These are phyloP conservation scores for Actenoides hombroni DNA, from an alignment of 2,113 vertebrate species.

Conservation along the genomic window DNA sequence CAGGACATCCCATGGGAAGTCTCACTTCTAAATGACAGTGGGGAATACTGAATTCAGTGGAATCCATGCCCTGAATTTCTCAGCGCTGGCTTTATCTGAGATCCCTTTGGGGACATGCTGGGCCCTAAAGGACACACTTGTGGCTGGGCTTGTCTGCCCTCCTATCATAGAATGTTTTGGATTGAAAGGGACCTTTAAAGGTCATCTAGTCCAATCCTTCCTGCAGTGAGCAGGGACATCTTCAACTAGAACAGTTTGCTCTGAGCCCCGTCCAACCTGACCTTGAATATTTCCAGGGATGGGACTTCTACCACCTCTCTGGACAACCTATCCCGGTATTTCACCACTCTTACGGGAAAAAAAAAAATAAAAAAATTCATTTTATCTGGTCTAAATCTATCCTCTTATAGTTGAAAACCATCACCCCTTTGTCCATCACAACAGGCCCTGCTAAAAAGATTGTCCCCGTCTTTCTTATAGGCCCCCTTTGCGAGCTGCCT, in stretches of 20 bases:
- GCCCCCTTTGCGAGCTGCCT: not conserved
- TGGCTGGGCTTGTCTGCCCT: not conserved
- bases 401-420: not conserved
- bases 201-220: not conserved
- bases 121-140: not conserved
- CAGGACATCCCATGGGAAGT: not conserved
- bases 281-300: not conserved
- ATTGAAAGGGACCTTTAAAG: not conserved
- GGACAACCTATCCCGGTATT: not conserved
- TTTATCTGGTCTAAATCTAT: not conserved
- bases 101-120: not conserved
- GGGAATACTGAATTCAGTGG: not conserved
- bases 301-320: not conserved
- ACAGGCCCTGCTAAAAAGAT: not conserved
- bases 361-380: not conserved
- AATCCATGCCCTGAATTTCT: not conserved
- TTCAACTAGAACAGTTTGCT: not conserved
- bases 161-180: too few relatives aligned
- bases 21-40: not conserved
- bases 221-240: not conserved
- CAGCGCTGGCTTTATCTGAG: fast-evolving
- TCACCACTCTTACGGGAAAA: not conserved
- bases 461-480: not conserved
- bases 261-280: not conserved
- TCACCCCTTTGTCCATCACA: not conserved